A percentile compares a stretch with the other conserved stretches of the same genome.
phyloP scores from a whole-genome alignment of 1,140 invertebrate species.

The Heliothis virescens region DNA sequence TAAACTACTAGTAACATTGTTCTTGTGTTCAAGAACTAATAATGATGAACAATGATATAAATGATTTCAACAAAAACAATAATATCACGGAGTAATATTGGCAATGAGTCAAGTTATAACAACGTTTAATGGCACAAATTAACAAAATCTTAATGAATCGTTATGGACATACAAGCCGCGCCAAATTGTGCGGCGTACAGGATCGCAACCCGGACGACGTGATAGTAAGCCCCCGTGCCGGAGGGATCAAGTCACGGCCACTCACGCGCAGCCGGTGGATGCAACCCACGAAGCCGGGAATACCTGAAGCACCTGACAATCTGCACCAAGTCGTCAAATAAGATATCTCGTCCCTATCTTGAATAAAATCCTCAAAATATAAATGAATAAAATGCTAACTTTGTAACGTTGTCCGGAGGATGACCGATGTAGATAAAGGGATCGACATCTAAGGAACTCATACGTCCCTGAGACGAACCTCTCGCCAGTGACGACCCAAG shows the following conservation, averaged over 20 bases:
- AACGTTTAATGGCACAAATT: background rate
- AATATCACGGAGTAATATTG: background rate
- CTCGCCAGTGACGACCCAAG: slow-evolving; percentile 67
- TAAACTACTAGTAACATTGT: slow-evolving; percentile 4
- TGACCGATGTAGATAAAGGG: slow-evolving; percentile 76
- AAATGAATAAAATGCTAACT: slow-evolving; percentile 61
- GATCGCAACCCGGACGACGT: slow-evolving; percentile 69
- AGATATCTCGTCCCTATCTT: background rate
- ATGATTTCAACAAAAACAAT: slow-evolving; percentile 23
- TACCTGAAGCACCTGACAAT: slow-evolving; percentile 63
- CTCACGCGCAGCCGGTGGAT: slow-evolving; percentile 78
- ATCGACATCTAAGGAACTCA: slow-evolving; percentile 78
- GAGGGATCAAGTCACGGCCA: slow-evolving; percentile 78
- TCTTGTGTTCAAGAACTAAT: too few relatives aligned
- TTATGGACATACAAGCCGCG: slow-evolving; percentile 69
- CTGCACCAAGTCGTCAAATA: slow-evolving; percentile 51
- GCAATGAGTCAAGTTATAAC: background rate
- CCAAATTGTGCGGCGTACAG: slow-evolving; percentile 77
- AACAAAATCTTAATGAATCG: background rate
- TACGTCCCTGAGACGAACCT: slow-evolving; percentile 73
- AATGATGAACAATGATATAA: background rate
- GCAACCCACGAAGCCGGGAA: slow-evolving; percentile 78
- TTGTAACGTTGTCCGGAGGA: slow-evolving; percentile 77
- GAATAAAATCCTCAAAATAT: background rate
- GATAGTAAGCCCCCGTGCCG: slow-evolving; percentile 66